Evolutionary conservation across 2,113 vertebrate species (phyloP).

Genomic region (Meriones unguiculatus): DNA sequence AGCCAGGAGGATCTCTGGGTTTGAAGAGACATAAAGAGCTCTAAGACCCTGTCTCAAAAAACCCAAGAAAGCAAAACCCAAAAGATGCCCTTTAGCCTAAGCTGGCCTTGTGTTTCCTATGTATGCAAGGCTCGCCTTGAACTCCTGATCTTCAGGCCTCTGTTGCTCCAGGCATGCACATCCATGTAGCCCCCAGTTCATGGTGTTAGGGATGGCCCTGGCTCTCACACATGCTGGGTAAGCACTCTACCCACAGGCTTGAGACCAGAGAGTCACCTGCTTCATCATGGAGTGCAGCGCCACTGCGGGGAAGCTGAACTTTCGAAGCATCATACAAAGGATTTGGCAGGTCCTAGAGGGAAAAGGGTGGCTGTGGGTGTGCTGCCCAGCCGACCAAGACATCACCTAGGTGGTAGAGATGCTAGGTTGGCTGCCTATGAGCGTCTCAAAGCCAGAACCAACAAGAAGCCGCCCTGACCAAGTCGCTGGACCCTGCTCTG

Average conservation of each 20-base stretch:
- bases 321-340: slow-evolving; percentile 96
- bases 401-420: not conserved
- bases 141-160: not conserved
- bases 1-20: not conserved
- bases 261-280: slow-evolving; percentile 88
- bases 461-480: fast-evolving
- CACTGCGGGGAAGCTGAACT: slow-evolving; percentile 92
- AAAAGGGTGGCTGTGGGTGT: not conserved
- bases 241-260: not conserved
- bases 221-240: not conserved
- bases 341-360: slow-evolving; percentile 94
- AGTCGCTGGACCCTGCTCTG: not conserved
- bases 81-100: not conserved
- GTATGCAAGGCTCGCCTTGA: not conserved
- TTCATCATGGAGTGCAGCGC: slow-evolving; percentile 98
- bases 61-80: not conserved
- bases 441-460: not conserved
- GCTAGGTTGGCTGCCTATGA: fast-evolving
- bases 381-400: fast-evolving
- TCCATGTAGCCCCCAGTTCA: not conserved
- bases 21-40: not conserved
- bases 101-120: not conserved
- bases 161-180: not conserved
- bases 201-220: not conserved
- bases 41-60: not conserved